These are phyloP conservation scores for Oryctes rhinoceros DNA, from an alignment of 1,140 invertebrate genomes.

Conservation along the genomic window DNA sequence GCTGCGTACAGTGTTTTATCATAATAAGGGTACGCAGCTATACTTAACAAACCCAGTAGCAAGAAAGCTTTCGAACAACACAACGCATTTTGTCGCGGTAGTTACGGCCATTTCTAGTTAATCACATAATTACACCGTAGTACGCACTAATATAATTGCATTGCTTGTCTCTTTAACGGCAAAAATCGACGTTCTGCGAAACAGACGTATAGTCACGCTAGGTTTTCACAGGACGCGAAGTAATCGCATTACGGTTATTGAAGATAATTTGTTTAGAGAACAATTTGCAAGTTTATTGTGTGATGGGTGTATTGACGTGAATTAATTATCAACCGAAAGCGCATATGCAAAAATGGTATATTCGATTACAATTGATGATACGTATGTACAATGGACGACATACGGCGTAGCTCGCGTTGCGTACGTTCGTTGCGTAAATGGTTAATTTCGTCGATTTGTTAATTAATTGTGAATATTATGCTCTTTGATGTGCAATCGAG, in stretches of 20 bases:
- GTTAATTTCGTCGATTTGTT: constrained; percentile 30
- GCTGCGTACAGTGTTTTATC: no score
- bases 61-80: no score
- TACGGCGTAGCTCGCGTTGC: not conserved
- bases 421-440: not conserved
- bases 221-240: not conserved
- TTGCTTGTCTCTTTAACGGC: no score
- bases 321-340: not conserved
- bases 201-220: not conserved
- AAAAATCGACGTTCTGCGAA: no score
- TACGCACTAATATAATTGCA: no score
- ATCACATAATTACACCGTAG: no score
- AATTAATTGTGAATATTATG: constrained; percentile 34
- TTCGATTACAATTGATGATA: not conserved
- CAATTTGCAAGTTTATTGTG: not conserved
- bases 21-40: no score
- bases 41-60: no score
- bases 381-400: not conserved
- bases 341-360: constrained; percentile 23
- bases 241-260: no score
- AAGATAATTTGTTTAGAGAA: constrained; percentile 15
- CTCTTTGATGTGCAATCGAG: constrained; percentile 29
- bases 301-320: not conserved
- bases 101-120: no score
- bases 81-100: no score